phyloP scores from a whole-genome alignment of 2,888 invertebrate genomes.

The Apamea anceps region DNA sequence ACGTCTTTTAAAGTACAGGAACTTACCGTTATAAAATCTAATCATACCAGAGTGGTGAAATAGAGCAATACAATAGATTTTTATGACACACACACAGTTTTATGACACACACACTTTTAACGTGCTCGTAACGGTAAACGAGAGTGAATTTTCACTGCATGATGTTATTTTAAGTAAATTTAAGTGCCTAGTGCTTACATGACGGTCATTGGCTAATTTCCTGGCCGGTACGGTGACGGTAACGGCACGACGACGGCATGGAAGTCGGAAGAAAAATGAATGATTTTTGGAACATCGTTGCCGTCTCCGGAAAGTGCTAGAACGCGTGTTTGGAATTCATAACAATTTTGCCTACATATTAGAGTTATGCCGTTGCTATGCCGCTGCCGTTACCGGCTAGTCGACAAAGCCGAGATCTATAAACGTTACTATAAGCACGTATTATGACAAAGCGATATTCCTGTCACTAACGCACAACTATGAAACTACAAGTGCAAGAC shows the following conservation, averaged over 20 bases:
- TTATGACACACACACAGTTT: slow-evolving; percentile 35
- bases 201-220: not conserved
- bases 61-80: slow-evolving; percentile 57
- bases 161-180: slow-evolving; percentile 36
- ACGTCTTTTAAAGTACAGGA: slow-evolving; percentile 44
- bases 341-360: not conserved
- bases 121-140: slow-evolving; percentile 42
- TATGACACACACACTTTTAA: slow-evolving; percentile 42
- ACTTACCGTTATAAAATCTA: slow-evolving; percentile 48
- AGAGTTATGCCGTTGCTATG: not conserved
- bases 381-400: too few relatives aligned
- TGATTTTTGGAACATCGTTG: not conserved
- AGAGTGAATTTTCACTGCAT: slow-evolving; percentile 46
- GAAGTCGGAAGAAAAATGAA: not conserved
- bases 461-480: not conserved
- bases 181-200: slow-evolving; percentile 6
- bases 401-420: not conserved
- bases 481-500: not conserved
- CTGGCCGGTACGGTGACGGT: not conserved
- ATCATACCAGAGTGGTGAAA: slow-evolving; percentile 47
- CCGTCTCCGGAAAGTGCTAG: not conserved
- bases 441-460: not conserved
- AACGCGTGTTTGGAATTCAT: not conserved
- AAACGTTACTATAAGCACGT: not conserved
- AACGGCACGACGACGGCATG: not conserved